phyloP scores from a whole-genome alignment of 2,888 invertebrate genomes.

The Ariolimax columbianus region DNA sequence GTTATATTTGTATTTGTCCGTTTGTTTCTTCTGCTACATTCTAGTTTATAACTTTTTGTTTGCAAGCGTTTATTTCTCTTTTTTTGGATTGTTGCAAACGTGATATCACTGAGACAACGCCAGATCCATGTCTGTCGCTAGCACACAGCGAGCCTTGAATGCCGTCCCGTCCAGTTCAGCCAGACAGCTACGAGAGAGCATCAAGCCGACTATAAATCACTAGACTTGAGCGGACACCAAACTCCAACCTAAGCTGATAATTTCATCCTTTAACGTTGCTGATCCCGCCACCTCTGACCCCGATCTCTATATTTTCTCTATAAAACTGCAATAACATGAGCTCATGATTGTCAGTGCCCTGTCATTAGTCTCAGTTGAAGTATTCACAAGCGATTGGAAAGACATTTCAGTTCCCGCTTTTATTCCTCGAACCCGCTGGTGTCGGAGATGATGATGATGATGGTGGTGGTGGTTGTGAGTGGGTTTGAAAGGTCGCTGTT shows the following conservation, averaged over 20 bases:
- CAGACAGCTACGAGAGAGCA: too few relatives aligned
- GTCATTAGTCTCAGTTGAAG: conserved; percentile 20
- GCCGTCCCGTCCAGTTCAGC: too few relatives aligned
- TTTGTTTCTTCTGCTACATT: too few relatives aligned
- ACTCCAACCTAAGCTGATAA: conserved; percentile 8
- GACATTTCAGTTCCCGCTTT: conserved; percentile 1
- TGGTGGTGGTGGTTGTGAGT: neutral
- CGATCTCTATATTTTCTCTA: neutral
- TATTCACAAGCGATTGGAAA: neutral
- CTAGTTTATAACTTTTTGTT: too few relatives aligned
- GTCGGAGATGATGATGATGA: neutral
- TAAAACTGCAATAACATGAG: conserved; percentile 21
- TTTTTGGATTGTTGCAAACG: too few relatives aligned
- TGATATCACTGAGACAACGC: too few relatives aligned
- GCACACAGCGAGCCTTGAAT: too few relatives aligned
- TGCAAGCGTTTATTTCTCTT: too few relatives aligned
- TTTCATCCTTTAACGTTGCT: neutral
- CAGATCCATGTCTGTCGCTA: too few relatives aligned
- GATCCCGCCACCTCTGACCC: neutral
- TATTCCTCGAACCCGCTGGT: neutral
- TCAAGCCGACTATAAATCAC: conserved; percentile 20
- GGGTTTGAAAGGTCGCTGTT: neutral
- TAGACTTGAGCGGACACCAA: neutral
- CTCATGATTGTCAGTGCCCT: neutral
- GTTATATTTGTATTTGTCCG: too few relatives aligned